Evolutionary conservation across 2,888 invertebrate genomes (phyloP), one percentile per base, ranked within the genome.

Genomic region (Zaprionus lineosus): DNA sequence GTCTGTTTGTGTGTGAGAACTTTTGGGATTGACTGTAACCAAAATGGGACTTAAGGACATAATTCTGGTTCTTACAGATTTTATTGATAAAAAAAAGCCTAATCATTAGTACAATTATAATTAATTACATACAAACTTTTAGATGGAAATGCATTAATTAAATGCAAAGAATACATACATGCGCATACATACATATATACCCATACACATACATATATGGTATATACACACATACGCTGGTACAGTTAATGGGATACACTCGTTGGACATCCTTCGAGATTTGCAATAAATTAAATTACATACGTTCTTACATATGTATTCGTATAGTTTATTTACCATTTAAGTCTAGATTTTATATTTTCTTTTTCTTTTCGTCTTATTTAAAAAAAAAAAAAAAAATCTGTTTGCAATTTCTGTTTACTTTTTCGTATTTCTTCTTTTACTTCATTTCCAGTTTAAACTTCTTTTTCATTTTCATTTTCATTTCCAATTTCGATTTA

Each of bases 111-210:
- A 70, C 75, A 77, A 82, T 78, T 78, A 78, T 60, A 78, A 61
- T 82, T 75, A 72, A 71, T 79, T 83, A 82, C 76, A 82, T 71
- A 78, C 82, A 75, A 58, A 81, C 41, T 52, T 62, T 63, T 52
- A 50, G 51, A 55, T 79, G 79, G 76, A 78, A 78, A 78, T 78
- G 78, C 78, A 83, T 77, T 83, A 26, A 41, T 51, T 78, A 83
- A 79, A 78, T 78, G 78, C 83, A 82, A 74, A 78, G n/a, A n/a
- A n/a, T n/a, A n/a, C n/a, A n/a, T n/a, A n/a, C n/a, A n/a, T n/a
- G 24, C 24, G 19, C 59, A 46, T 83, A 79, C 67, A 74, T 61
- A 59, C 26, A 39, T 43, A 47, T 40, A 28, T 24, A 52, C 12
- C 19, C 12, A 9, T 39, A 2, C 5, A 16, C 2, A 34, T 34